Conservation (phyloP, 2,113 vertebrate species). For the Odontophorus gujanensis region DNA sequence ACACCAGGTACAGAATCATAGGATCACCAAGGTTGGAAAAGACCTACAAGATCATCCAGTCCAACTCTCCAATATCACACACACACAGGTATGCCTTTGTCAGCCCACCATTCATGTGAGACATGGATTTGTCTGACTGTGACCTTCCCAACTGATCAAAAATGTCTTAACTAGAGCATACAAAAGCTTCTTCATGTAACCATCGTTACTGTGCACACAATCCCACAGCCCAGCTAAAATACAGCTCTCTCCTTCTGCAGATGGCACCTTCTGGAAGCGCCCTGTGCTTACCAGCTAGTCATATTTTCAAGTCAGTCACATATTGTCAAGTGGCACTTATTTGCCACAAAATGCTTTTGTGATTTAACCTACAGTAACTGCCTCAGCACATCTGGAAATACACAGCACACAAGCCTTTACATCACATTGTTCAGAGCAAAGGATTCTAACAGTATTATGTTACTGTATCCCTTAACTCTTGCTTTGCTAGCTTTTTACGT, state of each 20-base stretch:
- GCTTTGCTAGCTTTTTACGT: background rate
- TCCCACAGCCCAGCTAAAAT: background rate
- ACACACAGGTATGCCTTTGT: accelerated
- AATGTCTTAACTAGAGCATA: background rate
- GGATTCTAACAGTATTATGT: background rate
- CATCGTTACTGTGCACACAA: background rate
- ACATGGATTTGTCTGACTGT: background rate
- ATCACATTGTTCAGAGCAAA: background rate
- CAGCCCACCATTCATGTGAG: background rate
- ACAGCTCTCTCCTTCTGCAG: background rate
- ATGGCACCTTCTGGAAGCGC: background rate
- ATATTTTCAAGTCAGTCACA: background rate
- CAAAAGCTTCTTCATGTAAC: background rate
- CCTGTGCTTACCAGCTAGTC: background rate
- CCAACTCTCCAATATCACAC: background rate
- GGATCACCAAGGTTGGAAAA: no score
- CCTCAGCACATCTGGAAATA: background rate
- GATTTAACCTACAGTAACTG: background rate
- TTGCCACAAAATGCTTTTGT: background rate
- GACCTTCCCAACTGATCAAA: background rate
- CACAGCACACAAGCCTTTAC: background rate
- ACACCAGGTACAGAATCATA: background rate
- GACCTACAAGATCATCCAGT: no score
- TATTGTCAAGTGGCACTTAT: background rate
- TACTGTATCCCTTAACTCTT: background rate